Conservation (phyloP, 1,140 invertebrate species). For the Bombus fervidus region DNA sequence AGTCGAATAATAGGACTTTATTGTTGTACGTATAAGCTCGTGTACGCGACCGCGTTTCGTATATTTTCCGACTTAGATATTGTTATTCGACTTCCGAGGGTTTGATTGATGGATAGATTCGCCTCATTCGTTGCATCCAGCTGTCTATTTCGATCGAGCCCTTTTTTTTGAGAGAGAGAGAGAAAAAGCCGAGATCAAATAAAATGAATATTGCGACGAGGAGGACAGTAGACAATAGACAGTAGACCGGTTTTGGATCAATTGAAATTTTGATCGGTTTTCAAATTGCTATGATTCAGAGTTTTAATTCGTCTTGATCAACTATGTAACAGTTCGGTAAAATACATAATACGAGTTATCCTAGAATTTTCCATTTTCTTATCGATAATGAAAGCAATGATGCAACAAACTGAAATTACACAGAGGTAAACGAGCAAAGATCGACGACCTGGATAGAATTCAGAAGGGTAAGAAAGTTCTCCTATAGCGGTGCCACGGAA, state of each 20-base stretch:
- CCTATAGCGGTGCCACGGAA: neutral
- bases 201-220: neutral
- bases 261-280: neutral
- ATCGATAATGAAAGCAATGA: neutral
- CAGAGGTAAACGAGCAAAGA: neutral
- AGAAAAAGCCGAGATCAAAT: neutral
- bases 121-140: neutral
- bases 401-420: neutral
- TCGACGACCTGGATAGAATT: neutral
- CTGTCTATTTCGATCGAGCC: neutral
- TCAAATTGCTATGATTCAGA: no score
- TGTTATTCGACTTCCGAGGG: slow-evolving; percentile 13
- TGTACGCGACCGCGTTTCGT: slow-evolving; percentile 22
- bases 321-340: neutral
- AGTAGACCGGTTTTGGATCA: neutral
- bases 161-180: accelerated
- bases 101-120: slow-evolving; percentile 16
- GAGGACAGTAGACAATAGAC: neutral
- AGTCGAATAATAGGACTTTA: slow-evolving; percentile 73
- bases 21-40: slow-evolving; percentile 54
- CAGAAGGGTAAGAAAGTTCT: neutral
- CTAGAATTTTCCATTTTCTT: neutral
- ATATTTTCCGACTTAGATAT: slow-evolving; percentile 48
- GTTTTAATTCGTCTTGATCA: neutral
- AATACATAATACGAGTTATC: neutral